Evolutionary conservation across 2,113 vertebrate genomes (phyloP).

Genomic region (Neodontobutis hainanensis): DNA sequence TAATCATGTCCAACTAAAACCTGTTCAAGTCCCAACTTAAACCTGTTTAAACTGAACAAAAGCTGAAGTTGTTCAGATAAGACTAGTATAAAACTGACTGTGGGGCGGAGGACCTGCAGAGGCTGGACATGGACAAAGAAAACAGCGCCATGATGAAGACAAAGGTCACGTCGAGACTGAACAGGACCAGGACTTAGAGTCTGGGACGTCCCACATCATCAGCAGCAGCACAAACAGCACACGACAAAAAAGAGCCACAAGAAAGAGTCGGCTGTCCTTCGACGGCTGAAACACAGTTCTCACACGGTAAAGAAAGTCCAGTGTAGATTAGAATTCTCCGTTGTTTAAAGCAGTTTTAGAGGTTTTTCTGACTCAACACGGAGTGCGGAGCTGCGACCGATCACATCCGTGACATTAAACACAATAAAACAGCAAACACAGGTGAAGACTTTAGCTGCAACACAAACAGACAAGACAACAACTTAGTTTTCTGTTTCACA

Average conservation of each 20-base stretch:
- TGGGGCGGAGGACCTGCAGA: slow-evolving; percentile 94
- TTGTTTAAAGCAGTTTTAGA: neutral
- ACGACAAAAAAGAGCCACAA: slow-evolving; percentile 77
- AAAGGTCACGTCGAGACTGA: slow-evolving; percentile 86
- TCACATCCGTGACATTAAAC: slow-evolving; percentile 88
- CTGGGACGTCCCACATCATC: slow-evolving; percentile 86
- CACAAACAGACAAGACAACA: neutral
- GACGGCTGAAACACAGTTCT: slow-evolving; percentile 77
- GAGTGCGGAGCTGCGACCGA: slow-evolving; percentile 86
- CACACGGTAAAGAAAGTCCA: neutral
- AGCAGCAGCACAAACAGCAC: slow-evolving; percentile 87
- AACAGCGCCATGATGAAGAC: slow-evolving; percentile 87
- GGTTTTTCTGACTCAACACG: slow-evolving; percentile 77
- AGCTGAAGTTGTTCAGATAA: too few relatives aligned
- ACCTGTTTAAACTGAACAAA: too few relatives aligned
- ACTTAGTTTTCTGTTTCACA: neutral
- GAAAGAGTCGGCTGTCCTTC: slow-evolving; percentile 83
- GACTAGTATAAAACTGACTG: slow-evolving; percentile 82
- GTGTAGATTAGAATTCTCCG: neutral
- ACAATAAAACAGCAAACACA: slow-evolving; percentile 89
- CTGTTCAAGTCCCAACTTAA: too few relatives aligned
- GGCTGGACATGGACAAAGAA: slow-evolving; percentile 88
- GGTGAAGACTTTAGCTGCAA: slow-evolving; percentile 84
- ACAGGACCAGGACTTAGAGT: slow-evolving; percentile 68
- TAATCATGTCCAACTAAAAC: too few relatives aligned